Conservation (phyloP, 2,888 invertebrate species). For the Himalopsyche japonica region DNA sequence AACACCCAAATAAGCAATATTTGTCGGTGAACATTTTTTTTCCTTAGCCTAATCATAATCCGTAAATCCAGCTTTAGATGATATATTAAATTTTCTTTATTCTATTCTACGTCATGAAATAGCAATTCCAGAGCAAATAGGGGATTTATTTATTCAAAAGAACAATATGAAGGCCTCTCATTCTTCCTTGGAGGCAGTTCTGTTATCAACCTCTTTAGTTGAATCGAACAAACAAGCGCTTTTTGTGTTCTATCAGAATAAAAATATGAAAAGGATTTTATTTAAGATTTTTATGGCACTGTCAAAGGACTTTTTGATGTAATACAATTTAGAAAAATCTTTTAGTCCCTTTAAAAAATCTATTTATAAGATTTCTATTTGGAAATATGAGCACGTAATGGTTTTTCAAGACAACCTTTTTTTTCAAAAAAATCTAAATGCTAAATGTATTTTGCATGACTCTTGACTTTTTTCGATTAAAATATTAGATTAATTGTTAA, state of each 20-base stretch:
- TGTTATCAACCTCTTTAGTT: constrained; percentile 23
- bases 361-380: neutral
- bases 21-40: neutral
- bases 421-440: neutral
- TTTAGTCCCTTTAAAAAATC: neutral
- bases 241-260: constrained; percentile 22
- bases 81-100: constrained; percentile 36
- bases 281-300: constrained; percentile 5
- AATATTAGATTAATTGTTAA: neutral
- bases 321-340: constrained; percentile 8
- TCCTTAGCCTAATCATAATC: constrained; percentile 21
- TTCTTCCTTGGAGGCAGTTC: neutral
- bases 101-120: constrained; percentile 26
- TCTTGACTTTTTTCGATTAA: neutral
- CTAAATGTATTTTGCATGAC: neutral
- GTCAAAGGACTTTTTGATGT: constrained; percentile 11
- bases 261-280: constrained; percentile 12
- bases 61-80: constrained; percentile 22
- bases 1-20: neutral
- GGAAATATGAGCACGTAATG: neutral
- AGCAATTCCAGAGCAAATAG: constrained; percentile 36
- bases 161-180: constrained; percentile 28
- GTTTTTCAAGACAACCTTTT: neutral
- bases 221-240: constrained; percentile 34
- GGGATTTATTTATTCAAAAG: constrained; percentile 39